A percentile compares a stretch with the other conserved stretches of the same genome.
phyloP scores from a whole-genome alignment of 2,888 invertebrate species.

The Scaptomyza cyrtandrae region DNA sequence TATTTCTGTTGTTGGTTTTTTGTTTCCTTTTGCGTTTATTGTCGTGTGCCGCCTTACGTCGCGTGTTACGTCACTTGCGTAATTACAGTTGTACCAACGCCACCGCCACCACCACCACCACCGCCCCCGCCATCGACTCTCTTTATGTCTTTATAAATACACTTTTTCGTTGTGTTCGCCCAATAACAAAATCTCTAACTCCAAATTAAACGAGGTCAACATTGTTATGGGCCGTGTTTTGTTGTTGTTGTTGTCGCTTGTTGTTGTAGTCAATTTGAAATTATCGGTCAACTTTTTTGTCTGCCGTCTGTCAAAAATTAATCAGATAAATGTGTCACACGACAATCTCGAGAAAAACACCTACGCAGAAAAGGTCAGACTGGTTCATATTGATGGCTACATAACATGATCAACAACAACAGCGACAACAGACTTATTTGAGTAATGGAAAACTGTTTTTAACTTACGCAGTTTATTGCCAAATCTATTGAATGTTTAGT shows the following conservation, averaged over 20 bases:
- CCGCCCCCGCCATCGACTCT: slow-evolving; percentile 5
- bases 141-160: slow-evolving; percentile 18
- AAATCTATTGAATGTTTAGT: neutral
- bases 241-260: slow-evolving; percentile 31
- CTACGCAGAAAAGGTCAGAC: slow-evolving; percentile 62
- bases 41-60: slow-evolving; percentile 75
- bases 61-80: slow-evolving; percentile 73
- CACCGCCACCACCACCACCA: too few species aligned
- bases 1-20: slow-evolving; percentile 21
- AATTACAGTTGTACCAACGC: slow-evolving; percentile 57
- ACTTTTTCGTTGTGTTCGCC: slow-evolving; percentile 27
- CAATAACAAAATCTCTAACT: slow-evolving; percentile 42
- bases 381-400: slow-evolving; percentile 40
- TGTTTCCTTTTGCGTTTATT: slow-evolving; percentile 43
- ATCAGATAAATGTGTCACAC: slow-evolving; percentile 74
- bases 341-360: slow-evolving; percentile 43
- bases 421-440: slow-evolving; percentile 40
- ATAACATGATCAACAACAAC: slow-evolving; percentile 35
- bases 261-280: slow-evolving; percentile 71
- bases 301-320: slow-evolving; percentile 71
- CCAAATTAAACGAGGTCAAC: slow-evolving; percentile 62
- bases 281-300: slow-evolving; percentile 79
- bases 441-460: slow-evolving; percentile 36
- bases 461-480: slow-evolving; percentile 53
- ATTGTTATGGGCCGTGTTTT: slow-evolving; percentile 67